These are phyloP conservation scores for Hyperoplus immaculatus DNA, from an alignment of 2,797 vertebrate species.

Conservation along the genomic window DNA sequence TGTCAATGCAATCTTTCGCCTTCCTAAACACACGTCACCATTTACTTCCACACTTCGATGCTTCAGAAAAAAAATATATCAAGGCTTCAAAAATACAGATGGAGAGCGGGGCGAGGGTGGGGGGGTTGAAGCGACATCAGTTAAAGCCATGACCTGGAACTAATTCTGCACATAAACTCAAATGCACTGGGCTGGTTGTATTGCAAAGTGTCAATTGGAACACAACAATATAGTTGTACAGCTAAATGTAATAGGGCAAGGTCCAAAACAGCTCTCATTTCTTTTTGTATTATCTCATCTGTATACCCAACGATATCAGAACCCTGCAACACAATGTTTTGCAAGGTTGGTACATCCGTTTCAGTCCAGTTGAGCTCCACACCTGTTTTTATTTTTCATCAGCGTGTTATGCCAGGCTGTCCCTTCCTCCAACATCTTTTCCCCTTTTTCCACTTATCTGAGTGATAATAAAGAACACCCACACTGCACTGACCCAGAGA, in stretches of 20 bases:
- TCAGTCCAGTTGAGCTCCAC: constrained; percentile 18
- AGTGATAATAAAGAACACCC: constrained; percentile 67
- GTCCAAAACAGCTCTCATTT: background rate
- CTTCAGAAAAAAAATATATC: constrained; percentile 58
- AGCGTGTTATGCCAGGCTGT: constrained; percentile 33
- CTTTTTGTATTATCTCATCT: constrained; percentile 9
- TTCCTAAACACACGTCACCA: constrained; percentile 33
- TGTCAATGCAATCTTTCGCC: constrained; percentile 46
- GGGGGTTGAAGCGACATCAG: constrained; percentile 52
- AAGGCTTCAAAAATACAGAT: constrained; percentile 65
- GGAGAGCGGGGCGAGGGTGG: constrained; percentile 23
- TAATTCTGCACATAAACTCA: constrained; percentile 64
- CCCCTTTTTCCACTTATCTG: constrained; percentile 31
- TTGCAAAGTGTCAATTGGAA: constrained; percentile 36
- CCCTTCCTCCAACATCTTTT: constrained; percentile 21
- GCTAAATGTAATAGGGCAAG: constrained; percentile 15
- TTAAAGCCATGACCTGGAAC: constrained; percentile 73
- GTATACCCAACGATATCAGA: background rate
- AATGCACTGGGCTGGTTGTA: constrained; percentile 51
- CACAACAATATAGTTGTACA: constrained; percentile 10
- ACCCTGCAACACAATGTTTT: background rate
- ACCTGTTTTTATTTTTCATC: constrained; percentile 42
- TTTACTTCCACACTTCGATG: constrained; percentile 54
- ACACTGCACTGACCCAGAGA: constrained; percentile 54
- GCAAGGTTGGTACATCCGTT: constrained; percentile 17